Base-by-base conservation (phyloP, 2,113 vertebrate species). In the Eretmodus cyanostictus region DNA sequence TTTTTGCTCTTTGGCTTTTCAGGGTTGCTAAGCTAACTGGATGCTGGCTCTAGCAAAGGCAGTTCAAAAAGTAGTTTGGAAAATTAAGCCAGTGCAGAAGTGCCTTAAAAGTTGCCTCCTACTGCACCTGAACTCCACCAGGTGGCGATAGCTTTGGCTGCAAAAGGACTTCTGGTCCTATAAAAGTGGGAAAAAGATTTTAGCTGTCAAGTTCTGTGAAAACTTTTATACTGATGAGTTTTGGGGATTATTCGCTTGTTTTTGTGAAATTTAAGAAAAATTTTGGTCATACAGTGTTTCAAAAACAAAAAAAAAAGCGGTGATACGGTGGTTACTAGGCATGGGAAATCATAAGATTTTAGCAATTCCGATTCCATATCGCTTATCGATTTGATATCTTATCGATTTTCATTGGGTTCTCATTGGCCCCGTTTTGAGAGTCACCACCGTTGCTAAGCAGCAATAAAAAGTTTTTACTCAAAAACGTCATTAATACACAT, bases 271-370 rank as follows among this genome's bases (percentile, higher is more conserved):
- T 38, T 12, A 68, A 38, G 5, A 36, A 68, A 22, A 38, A 14
- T 68, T 38, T 13, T 68, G 63, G 36, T 68, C n/a, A 40, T 9
- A 40, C 7, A 22, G n/a, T 14, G n/a, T 68, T 68, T 61, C 2
- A 61, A 61, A 59, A 31, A 31, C 0, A 1, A 11, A 0, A 2
- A 4, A 3, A 57, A 59, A 59, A 6, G 27, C 0, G 0, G 8
- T 17, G 27, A 61, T 61, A 61, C 8, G 2, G 27, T 31, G 27
- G 5, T 1, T 61, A 0, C 0, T 61, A 17, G 5, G 14, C 1
- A 6, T 31, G 27, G 57, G 14, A 61, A 61, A 31, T 31, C 27
- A 61, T 6, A 17, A 0, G 1, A 61, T 17, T 61, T 31, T 59
- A 59, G 27, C 0, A 5, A 31, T 59, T 31, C 27, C 14, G 14